Base-by-base conservation (phyloP, 2,888 invertebrate genomes). In the Cryptops parisi region DNA sequence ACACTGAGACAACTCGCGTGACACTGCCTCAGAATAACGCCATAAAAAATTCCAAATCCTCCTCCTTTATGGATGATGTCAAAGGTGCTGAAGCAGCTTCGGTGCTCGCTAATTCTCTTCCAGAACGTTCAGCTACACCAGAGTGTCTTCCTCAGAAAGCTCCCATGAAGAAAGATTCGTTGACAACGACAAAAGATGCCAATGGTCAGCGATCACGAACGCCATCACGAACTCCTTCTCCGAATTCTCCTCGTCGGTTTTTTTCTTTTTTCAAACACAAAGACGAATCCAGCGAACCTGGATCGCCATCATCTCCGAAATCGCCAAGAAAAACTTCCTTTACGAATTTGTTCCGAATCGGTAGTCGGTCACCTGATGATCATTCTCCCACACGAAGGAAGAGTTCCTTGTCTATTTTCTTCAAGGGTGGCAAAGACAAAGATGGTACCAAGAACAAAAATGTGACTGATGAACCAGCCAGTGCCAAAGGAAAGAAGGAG, bases 241-340 rank as follows among this genome's bases (percentile, higher is more conserved):
- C 57, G 1, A 56, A 55, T 12, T 57, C 57, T 15, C 47, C 55
- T 21, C 54, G 57, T 4, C 52, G 56, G 3, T 47, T 57, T 22
- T 57, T 57, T 38, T 33, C 52, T 12, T 57, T 57, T 19, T 57
- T 57, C 39, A 57, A 57, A 40, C 54, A 56, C 22, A 45, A 52
- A 21, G 57, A 57, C 12, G 57, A 55, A 3, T 4, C 38, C 2
- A 52, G 52, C 26, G 52, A 52, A 27, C 52, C 52, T 5, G 52
- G 52, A 6, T 52, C 52, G n/a, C 57, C 57, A 5, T 52, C 57
- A 3, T 57, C 57, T 5, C 57, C 57, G 1, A 54, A 55, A 27
- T 53, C 53, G 1, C 57, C 57, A 9, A 12, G 54, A 1, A 49
- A 49, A 24, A 26, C 40, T 2, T 55, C 55, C 5, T 56, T 56